Evolutionary conservation across 2,797 vertebrate species (phyloP).

Genomic region (Miichthys miiuy): DNA sequence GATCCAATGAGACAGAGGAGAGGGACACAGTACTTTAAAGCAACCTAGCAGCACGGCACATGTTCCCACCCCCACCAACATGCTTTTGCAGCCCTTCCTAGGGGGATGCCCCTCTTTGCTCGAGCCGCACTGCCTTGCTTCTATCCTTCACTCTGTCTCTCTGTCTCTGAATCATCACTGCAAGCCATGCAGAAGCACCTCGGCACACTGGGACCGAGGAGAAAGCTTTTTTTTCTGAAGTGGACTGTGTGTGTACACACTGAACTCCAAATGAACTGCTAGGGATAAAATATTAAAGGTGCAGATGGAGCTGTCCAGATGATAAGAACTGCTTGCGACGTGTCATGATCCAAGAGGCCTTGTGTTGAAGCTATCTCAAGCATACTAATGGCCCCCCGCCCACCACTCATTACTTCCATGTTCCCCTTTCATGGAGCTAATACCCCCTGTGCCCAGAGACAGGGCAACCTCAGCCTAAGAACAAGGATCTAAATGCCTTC

Average conservation of each 20-base stretch:
- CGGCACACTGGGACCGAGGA: conserved; percentile 90
- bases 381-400: conserved; percentile 93
- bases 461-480: conserved; percentile 78
- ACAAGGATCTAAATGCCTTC: conserved; percentile 79
- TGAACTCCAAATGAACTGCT: conserved; percentile 97
- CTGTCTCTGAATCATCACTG: conserved; percentile 90
- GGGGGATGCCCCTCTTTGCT: conserved; percentile 89
- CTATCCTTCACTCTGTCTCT: conserved; percentile 82
- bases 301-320: conserved; percentile 99
- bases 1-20: conserved; percentile 97
- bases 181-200: conserved; percentile 94
- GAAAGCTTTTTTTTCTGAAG: conserved; percentile 89
- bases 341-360: conserved; percentile 96
- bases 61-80: conserved; percentile 89
- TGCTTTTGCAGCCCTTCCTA: conserved; percentile 90
- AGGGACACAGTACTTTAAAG: conserved; percentile 91
- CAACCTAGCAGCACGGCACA: conserved; percentile 91
- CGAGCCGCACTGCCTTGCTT: conserved; percentile 62
- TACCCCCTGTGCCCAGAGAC: conserved; percentile 90
- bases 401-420: conserved; percentile 95
- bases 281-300: conserved; percentile 99
- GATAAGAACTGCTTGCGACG: conserved; percentile 95
- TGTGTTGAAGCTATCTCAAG: conserved; percentile 95
- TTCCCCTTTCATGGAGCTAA: conserved; percentile 95
- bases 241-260: conserved; percentile 84